Evolutionary conservation across 2,113 vertebrate species (phyloP), one percentile per base, ranked within the genome.

Genomic region (Clarias magur): DNA sequence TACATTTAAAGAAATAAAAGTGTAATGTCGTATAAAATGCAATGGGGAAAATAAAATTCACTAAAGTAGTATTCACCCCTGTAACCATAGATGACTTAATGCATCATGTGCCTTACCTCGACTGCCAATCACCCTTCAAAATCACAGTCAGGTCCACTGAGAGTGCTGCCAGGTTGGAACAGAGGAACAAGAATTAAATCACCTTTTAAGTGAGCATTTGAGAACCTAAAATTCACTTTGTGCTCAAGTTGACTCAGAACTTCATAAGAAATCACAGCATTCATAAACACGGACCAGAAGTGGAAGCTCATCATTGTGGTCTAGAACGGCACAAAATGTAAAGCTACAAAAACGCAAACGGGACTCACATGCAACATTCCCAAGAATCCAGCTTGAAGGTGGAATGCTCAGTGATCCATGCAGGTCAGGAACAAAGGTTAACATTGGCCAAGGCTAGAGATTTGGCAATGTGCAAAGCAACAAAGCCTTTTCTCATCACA

Each of bases 201-300:
- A 34, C 3, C 5, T 25, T 19, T 17, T 25, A 75, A 16, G 27
- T 12, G 3, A 34, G 27, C 17, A 34, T 6, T 21, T 2, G 9
- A 11, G 9, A 59, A 76, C 0, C n/a, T 12, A 80, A 80, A 59
- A 59, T 23, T 30, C 1, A 12, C 4, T 21, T 17, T 19, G 15
- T 83, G 27, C 63, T 56, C 34, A 68, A 86, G 21, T 3, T 70
- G 79, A 87, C 93, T 95, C 95, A 95, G 94, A 94, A 94, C 94
- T 95, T 95, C 94, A 0, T 4, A 84, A 87, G 79, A 89, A 92
- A 94, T 96, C 95, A 95, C 53, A 56, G 30, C 6, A 76, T 85
- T 95, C 94, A 96, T 91, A 95, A 95, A 96, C 95, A 95, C 95
- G 92, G 95, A 96, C 95, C 93, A 92, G 93, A 95, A 94, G 93